Evolutionary conservation across 1,140 invertebrate genomes (phyloP).

Genomic region (Bombus pascuorum): DNA sequence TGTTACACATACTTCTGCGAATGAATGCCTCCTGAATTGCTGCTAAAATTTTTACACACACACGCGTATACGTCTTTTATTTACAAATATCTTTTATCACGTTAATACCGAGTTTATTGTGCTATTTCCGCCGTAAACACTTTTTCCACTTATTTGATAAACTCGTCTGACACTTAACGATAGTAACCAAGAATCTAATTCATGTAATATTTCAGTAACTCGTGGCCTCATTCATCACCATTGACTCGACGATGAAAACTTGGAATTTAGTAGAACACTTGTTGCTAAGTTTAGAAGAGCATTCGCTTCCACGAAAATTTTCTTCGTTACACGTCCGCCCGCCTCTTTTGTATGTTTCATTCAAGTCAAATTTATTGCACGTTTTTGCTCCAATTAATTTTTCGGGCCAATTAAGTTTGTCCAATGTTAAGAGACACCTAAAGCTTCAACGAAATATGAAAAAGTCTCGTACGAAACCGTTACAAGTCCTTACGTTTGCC

Average conservation of each 20-base stretch:
- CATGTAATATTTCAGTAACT: neutral
- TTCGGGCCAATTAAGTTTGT: fast-evolving
- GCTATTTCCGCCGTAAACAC: neutral
- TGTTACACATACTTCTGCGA: neutral
- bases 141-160: neutral
- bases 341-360: fast-evolving
- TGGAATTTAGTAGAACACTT: neutral
- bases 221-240: neutral
- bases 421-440: no score
- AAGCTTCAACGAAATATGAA: no score
- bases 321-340: neutral
- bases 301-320: neutral
- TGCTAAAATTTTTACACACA: neutral
- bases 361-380: no score
- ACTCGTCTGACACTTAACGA: constrained; percentile 1
- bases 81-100: no score
- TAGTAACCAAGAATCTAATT: neutral
- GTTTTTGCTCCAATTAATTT: no score
- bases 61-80: neutral
- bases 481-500: no score
- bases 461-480: no score
- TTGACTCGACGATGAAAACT: neutral
- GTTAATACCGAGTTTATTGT: neutral
- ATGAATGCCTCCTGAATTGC: neutral
- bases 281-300: constrained; percentile 36